These are phyloP conservation scores for Anastatus disparis DNA, from an alignment of 1,140 invertebrate genomes.

Conservation along the genomic window DNA sequence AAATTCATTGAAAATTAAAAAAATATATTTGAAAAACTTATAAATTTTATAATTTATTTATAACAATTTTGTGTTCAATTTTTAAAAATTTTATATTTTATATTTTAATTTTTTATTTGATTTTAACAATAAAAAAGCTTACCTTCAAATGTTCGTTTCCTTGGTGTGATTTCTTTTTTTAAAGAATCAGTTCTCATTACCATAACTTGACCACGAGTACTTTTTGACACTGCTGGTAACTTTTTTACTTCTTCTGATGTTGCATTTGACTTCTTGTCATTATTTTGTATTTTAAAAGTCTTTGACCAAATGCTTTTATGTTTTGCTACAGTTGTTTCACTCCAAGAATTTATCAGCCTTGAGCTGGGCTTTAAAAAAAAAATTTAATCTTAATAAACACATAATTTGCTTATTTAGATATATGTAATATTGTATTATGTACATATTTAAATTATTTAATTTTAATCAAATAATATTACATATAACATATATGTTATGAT, in stretches of 20 bases:
- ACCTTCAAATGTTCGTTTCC: conserved; percentile 47
- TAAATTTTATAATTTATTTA: neutral
- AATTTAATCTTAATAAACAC: neutral
- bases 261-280: conserved; percentile 11
- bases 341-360: conserved; percentile 52
- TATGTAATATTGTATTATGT: too few relatives aligned
- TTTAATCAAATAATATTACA: too few relatives aligned
- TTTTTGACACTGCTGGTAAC: neutral
- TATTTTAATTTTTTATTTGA: conserved; percentile 19
- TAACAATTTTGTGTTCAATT: neutral
- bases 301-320: conserved; percentile 62
- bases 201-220: neutral
- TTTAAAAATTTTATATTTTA: neutral
- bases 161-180: conserved; percentile 36
- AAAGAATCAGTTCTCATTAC: conserved; percentile 20
- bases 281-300: conserved; percentile 43
- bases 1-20: too few relatives aligned
- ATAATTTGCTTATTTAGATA: too few relatives aligned
- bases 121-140: conserved; percentile 29
- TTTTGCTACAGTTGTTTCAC: conserved; percentile 25
- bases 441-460: too few relatives aligned
- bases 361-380: conserved; percentile 28
- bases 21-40: too few relatives aligned
- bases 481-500: too few relatives aligned
- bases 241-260: conserved; percentile 9